A percentile compares a stretch with the other conserved stretches of the same genome.
Evolutionary conservation across 92 coral and sea anemone genomes (phyloP).

Genomic region (Pocillopora grandis): DNA sequence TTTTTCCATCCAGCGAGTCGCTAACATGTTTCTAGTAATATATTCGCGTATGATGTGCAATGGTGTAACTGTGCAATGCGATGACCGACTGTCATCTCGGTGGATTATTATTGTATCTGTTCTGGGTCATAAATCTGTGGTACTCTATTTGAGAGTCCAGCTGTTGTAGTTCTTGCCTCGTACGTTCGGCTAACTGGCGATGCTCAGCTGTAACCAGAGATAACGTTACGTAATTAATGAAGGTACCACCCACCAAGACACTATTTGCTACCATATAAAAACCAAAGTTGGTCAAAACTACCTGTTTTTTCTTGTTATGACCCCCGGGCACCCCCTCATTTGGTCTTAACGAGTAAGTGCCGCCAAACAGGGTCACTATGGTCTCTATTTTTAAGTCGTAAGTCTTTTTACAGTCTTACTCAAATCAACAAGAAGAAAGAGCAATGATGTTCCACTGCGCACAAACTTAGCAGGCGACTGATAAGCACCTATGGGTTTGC

Average conservation of each 20-base stretch:
- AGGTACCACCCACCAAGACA: too few relatives aligned
- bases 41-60: not conserved
- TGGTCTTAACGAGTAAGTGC: too few relatives aligned
- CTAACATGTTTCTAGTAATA: not conserved
- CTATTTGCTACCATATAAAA: too few relatives aligned
- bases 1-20: not conserved
- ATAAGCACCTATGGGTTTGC: not conserved
- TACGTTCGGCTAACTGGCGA: conserved; percentile 48
- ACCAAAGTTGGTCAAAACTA: too few relatives aligned
- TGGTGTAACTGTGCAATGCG: not conserved
- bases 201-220: conserved; percentile 22
- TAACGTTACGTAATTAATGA: not conserved
- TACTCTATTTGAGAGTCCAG: conserved; percentile 69
- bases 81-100: conserved; percentile 24
- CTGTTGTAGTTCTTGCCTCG: conserved; percentile 60
- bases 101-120: conserved; percentile 31
- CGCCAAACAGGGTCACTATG: too few relatives aligned
- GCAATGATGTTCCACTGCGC: too few relatives aligned
- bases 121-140: conserved; percentile 58
- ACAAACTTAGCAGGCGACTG: not conserved
- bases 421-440: too few relatives aligned
- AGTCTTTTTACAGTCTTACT: too few relatives aligned
- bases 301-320: too few relatives aligned
- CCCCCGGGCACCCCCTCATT: too few relatives aligned
- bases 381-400: too few relatives aligned